A percentile compares a stretch with the other conserved stretches of the same genome.
Evolutionary conservation across 2,797 vertebrate species (phyloP).

Genomic region (Malurus leucopterus): DNA sequence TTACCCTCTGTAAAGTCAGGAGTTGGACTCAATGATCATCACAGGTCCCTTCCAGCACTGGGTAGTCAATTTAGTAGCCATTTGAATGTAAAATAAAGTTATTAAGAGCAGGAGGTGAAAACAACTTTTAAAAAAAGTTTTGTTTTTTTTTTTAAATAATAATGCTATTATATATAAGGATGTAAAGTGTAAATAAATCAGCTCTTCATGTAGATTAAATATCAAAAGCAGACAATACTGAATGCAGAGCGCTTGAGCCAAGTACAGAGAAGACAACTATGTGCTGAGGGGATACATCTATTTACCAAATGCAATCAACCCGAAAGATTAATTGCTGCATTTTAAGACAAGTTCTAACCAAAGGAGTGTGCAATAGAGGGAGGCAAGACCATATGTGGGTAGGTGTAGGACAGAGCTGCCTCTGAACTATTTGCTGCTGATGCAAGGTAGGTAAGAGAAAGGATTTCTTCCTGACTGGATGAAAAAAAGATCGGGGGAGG

Average conservation of each 20-base stretch:
- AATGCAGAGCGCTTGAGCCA: background rate
- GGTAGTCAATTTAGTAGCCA: background rate
- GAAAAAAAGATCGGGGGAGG: background rate
- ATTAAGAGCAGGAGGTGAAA: background rate
- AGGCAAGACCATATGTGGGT: background rate
- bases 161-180: background rate
- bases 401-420: background rate
- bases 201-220: rapidly evolving
- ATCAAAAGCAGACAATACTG: background rate
- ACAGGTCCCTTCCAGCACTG: background rate
- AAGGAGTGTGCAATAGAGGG: background rate
- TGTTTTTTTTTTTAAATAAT: background rate
- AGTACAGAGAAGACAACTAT: background rate
- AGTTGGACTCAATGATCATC: background rate
- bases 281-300: background rate
- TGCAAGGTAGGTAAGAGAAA: background rate
- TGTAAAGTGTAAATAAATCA: background rate
- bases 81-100: background rate
- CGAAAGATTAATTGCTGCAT: background rate
- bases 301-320: background rate
- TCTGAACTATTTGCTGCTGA: background rate
- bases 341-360: background rate
- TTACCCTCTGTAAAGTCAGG: background rate
- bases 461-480: background rate
- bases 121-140: background rate